Evolutionary conservation across 2,797 vertebrate species (phyloP), one percentile per base, ranked within the genome.

Genomic region (Sebastolobus altivelis): DNA sequence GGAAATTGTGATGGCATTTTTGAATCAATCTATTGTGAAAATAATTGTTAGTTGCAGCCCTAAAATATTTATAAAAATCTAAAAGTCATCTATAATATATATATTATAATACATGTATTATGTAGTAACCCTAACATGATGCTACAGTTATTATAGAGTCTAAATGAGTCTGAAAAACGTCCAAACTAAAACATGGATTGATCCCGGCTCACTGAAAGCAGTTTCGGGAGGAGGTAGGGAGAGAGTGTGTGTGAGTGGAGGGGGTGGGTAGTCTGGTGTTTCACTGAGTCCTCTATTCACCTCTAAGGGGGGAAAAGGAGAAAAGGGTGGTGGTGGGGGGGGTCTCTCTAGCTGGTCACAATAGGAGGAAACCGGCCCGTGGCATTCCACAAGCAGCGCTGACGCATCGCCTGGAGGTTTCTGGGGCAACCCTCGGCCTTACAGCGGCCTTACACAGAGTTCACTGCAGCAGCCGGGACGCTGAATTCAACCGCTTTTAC

Each of bases 321-420:
- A 78, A 77, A 65, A 81, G 25, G 54, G 62, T 20, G 4, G 65
- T 46, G 43, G 43, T 43, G 13, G 29, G 13, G 77, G 75, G 56
- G n/a, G 74, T 60, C 61, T 31, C 80, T 77, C 80, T 77, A 60
- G 89, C 60, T 13, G 22, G 82, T 73, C 82, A 95, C 94, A 95
- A 95, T 95, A 80, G 93, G 85, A 93, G 93, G 94, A 94, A 94
- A 90, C 93, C 6, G 65, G 73, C 85, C 88, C 74, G 81, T 83
- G 85, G 84, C 94, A 96, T 95, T 95, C 95, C 95, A 92, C 79
- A 87, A 86, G 93, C 79, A 71, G 86, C 58, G 65, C 84, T 82
- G 92, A 94, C 89, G 84, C 86, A 95, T 94, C 83, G 89, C 93
- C 86, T 89, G 89, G 92, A 95, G 91, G 94, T 96, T 95, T 94